Percentiles rank a stretch among this genome's conserved stretches.
These are phyloP conservation scores for Cavia aperea DNA, from an alignment of 2,113 vertebrate genomes.

Conservation along the genomic window DNA sequence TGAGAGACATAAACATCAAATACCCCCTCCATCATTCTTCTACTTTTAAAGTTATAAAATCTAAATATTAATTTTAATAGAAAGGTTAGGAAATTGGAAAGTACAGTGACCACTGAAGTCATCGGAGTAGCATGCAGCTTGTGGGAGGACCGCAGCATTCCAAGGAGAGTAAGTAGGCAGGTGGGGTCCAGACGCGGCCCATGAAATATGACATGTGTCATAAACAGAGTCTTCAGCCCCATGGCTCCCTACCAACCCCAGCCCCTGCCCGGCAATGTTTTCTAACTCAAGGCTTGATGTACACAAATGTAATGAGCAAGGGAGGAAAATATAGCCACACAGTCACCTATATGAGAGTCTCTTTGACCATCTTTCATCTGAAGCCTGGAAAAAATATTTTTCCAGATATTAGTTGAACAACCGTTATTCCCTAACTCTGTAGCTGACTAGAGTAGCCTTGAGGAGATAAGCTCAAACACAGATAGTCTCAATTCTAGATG, in stretches of 20 bases:
- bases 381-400: background rate
- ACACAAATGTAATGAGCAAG: background rate
- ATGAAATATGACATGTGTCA: slow-evolving; percentile 71
- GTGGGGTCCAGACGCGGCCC: slow-evolving; percentile 75
- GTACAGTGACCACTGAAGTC: slow-evolving; percentile 61
- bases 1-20: slow-evolving; percentile 82
- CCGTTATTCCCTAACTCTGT: accelerated
- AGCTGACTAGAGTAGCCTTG: accelerated
- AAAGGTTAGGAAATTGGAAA: slow-evolving; percentile 75
- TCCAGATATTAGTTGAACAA: background rate
- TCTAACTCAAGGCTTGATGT: slow-evolving; percentile 44
- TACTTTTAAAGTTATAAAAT: slow-evolving; percentile 76
- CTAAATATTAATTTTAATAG: slow-evolving; percentile 87
- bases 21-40: slow-evolving; percentile 76
- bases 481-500: background rate
- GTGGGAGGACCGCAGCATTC: slow-evolving; percentile 55
- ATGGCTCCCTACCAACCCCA: background rate
- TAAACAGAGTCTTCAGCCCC: slow-evolving; percentile 71
- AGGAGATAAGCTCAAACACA: background rate
- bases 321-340: background rate
- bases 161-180: slow-evolving; percentile 71
- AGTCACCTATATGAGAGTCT: background rate
- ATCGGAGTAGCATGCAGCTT: slow-evolving; percentile 50
- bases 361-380: background rate
- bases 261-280: slow-evolving; percentile 42